These are phyloP conservation scores for Zaprionus camerounensis DNA, from an alignment of 1,140 invertebrate species.

Conservation along the genomic window DNA sequence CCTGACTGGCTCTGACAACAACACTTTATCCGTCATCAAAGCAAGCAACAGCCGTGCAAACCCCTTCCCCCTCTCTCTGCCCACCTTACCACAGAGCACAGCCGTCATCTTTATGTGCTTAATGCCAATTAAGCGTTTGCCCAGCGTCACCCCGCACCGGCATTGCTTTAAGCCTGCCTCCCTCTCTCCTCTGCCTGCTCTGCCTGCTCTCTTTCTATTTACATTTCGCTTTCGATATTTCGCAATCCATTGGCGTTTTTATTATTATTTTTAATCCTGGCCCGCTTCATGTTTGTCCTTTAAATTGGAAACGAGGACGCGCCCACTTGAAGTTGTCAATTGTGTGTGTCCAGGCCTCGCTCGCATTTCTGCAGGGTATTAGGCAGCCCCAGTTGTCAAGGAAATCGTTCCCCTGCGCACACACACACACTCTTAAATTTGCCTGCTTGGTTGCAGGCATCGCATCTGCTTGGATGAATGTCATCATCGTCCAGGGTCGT, in stretches of 20 bases:
- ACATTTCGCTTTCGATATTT: conserved; percentile 69
- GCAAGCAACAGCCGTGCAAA: conserved; percentile 5
- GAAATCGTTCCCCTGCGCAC: conserved; percentile 14
- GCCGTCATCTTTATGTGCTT: conserved; percentile 60
- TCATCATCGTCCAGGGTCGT: neutral
- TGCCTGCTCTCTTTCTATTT: conserved; percentile 35
- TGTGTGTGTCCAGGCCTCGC: neutral
- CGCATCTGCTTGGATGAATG: too few relatives aligned
- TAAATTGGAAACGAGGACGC: neutral
- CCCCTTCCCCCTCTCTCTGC: neutral
- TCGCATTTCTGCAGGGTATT: conserved; percentile 12
- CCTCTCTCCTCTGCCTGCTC: neutral
- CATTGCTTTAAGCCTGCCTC: neutral
- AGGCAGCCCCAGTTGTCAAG: conserved; percentile 31
- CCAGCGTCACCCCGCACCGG: conserved; percentile 42
- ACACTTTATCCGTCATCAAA: conserved; percentile 59
- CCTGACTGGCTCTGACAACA: conserved; percentile 60
- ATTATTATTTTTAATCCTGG: conserved; percentile 43
- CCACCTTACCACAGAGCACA: neutral
- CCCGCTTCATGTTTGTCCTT: conserved; percentile 2
- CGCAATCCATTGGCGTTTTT: conserved; percentile 66
- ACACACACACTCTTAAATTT: neutral
- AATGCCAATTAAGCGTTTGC: conserved; percentile 78
- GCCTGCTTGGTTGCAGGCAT: neutral
- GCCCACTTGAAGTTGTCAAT: conserved; percentile 28